A percentile compares a stretch with the other conserved stretches of the same genome.
Evolutionary conservation across 1,140 invertebrate genomes (phyloP).

Genomic region (Philaenus spumarius): DNA sequence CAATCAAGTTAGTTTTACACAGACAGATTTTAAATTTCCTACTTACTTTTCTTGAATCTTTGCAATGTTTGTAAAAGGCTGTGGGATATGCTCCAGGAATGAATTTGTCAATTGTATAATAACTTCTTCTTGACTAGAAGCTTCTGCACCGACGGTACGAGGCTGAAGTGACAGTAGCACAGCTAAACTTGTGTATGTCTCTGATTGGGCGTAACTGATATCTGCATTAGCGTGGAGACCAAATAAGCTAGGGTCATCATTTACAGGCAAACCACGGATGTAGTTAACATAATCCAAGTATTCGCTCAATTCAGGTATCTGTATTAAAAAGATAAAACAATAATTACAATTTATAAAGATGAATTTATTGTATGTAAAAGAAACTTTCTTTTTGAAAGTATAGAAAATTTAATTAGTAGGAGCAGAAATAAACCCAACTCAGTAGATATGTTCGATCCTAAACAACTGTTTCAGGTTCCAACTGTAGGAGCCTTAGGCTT

Average conservation of each 20-base stretch:
- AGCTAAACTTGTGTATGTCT: conserved; percentile 51
- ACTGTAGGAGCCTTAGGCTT: too few relatives aligned
- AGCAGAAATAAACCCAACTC: too few relatives aligned
- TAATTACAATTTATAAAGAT: too few relatives aligned
- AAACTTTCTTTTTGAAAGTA: too few relatives aligned
- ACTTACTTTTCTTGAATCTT: conserved; percentile 35
- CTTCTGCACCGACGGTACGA: conserved; percentile 43
- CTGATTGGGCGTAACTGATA: conserved; percentile 68
- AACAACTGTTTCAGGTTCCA: too few relatives aligned
- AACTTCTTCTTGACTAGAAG: conserved; percentile 49
- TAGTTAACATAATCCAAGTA: conserved; percentile 53
- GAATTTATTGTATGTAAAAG: too few relatives aligned
- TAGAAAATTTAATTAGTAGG: too few relatives aligned
- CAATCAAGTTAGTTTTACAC: too few relatives aligned
- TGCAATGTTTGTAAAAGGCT: conserved; percentile 44
- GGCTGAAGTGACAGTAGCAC: conserved; percentile 56
- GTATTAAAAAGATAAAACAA: too few relatives aligned
- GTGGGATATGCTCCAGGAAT: conserved; percentile 49
- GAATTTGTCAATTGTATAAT: conserved; percentile 42
- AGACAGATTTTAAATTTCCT: too few relatives aligned
- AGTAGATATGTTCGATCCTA: too few relatives aligned
- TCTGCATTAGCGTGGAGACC: conserved; percentile 71
- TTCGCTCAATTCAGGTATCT: conserved; percentile 44
- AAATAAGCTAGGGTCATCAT: conserved; percentile 65
- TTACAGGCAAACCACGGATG: conserved; percentile 57